Evolutionary conservation across 2,888 invertebrate species (phyloP).

Genomic region (Phasia obesa): DNA sequence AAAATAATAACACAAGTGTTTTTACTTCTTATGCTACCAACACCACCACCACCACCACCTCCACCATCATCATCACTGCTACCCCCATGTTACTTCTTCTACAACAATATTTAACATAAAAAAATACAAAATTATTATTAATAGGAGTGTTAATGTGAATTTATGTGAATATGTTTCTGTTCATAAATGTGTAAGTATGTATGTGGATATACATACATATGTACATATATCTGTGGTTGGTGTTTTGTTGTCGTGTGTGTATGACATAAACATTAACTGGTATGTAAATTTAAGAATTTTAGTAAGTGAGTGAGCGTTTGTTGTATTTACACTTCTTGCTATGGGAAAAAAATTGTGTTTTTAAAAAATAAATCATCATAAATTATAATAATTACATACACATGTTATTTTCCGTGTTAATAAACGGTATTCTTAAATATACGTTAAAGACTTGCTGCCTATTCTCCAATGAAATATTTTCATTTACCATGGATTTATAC

Average conservation of each 20-base stretch:
- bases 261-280: constrained; percentile 64
- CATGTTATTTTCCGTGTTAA: constrained; percentile 62
- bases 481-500: neutral
- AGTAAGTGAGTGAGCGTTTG: constrained; percentile 7
- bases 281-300: constrained; percentile 36
- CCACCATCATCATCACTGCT: neutral
- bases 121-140: constrained; percentile 60
- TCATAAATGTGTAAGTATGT: neutral
- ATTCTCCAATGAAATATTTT: constrained; percentile 1
- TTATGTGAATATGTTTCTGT: constrained; percentile 1
- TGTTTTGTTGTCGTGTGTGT: constrained; percentile 37
- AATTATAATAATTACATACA: constrained; percentile 69
- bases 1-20: constrained; percentile 33
- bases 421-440: constrained; percentile 61
- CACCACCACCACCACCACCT: neutral
- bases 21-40: neutral
- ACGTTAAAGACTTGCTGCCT: constrained; percentile 18
- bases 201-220: neutral
- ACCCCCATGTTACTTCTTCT: neutral
- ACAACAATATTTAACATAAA: constrained; percentile 32
- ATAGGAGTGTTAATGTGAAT: constrained; percentile 60
- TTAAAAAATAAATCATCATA: constrained; percentile 66
- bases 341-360: constrained; percentile 33
- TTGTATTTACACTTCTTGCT: constrained; percentile 36
- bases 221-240: constrained; percentile 25